Evolutionary conservation across 2,888 invertebrate species (phyloP), one percentile per base, ranked within the genome.

Genomic region (Stenolophus ochropezus): DNA sequence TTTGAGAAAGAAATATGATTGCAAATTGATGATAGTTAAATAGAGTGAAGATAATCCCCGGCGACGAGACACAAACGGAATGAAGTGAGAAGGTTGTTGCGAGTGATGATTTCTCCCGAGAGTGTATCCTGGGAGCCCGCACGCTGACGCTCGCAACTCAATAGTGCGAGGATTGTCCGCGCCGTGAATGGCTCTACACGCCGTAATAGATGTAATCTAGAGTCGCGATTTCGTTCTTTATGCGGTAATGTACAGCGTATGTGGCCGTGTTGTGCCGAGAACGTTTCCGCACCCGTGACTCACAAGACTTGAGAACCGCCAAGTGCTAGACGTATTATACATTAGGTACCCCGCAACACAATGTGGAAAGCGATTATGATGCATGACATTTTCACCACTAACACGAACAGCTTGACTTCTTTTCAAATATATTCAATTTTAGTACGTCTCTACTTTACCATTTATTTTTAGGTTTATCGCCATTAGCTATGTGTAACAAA

Each of bases 171-270:
- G 73, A 73, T 47, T 73, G 73, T 73, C 49, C 49, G 73, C 71
- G 20, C n/a, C 56, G 33, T 80, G 80, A 80, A 80, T 80, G 53
- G 73, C 80, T 80, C 80, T 73, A 80, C 80, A 80, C 42, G 73
- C 73, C 47, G 73, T 80, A 80, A 80, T 80, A 80, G 73, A 80
- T 80, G 80, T 80, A 80, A 80, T 80, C 80, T 80, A 80, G 65
- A 77, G 49, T 65, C 65, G 80, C 71, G 80, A 80, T 80, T 80
- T 73, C 73, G 80, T 80, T 80, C 80, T 80, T 80, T 80, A 80
- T 73, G 73, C 73, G 80, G 58, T 80, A 80, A 80, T 80, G 80
- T 79, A 33, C 25, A 18, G 33, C 49, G 49, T 42, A 18, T 14
- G 33, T 42, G 33, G 47, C 16, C 21, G 73, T 73, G 27, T 73